These are phyloP conservation scores for Ctenoplectra terminalis DNA, from an alignment of 1,140 invertebrate species.

Conservation along the genomic window DNA sequence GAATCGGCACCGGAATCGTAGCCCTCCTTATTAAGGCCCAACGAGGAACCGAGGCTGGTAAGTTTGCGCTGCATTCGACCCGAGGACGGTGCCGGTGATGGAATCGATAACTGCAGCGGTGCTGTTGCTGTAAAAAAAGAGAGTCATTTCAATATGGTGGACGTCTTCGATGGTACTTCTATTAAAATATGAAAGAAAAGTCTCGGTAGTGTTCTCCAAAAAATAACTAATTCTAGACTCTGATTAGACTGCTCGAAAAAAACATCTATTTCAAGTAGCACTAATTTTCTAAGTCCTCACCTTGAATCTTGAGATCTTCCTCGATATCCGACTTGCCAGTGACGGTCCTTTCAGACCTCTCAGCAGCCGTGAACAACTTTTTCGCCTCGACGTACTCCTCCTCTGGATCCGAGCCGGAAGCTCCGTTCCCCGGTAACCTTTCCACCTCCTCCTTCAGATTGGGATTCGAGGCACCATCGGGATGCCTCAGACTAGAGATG, in stretches of 20 bases:
- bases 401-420: slow-evolving; percentile 85
- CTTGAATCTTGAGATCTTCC: slow-evolving; percentile 81
- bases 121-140: slow-evolving; percentile 60
- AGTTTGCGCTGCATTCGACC: slow-evolving; percentile 84
- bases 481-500: slow-evolving; percentile 91
- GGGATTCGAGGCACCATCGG: slow-evolving; percentile 95
- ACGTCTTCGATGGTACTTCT: too few relatives aligned
- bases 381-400: slow-evolving; percentile 85
- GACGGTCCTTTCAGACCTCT: slow-evolving; percentile 80
- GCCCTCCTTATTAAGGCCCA: slow-evolving; percentile 85
- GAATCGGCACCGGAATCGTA: slow-evolving; percentile 92
- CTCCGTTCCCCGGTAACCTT: slow-evolving; percentile 88
- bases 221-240: too few relatives aligned
- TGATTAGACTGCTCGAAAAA: too few relatives aligned
- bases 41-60: slow-evolving; percentile 84
- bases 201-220: too few relatives aligned
- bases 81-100: slow-evolving; percentile 82
- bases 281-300: too few relatives aligned
- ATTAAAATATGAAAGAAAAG: too few relatives aligned
- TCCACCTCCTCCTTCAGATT: slow-evolving; percentile 90
- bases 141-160: too few relatives aligned
- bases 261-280: too few relatives aligned
- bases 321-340: slow-evolving; percentile 83
- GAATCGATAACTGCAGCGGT: slow-evolving; percentile 81
- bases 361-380: slow-evolving; percentile 83